Conservation (phyloP, 1,140 invertebrate species). For the Eueides isabella region DNA sequence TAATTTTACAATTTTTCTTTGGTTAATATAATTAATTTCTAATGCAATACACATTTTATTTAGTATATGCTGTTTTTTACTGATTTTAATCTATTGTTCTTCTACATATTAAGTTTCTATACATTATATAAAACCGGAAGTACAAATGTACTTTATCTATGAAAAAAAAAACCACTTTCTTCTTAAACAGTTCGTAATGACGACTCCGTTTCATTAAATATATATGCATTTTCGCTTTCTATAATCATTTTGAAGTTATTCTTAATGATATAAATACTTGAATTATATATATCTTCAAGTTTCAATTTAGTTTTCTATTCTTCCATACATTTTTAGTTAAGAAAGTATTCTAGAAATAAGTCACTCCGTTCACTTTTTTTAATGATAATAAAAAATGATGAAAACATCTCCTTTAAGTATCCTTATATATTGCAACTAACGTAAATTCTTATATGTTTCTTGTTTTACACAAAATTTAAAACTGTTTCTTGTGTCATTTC, state of each 20-base stretch:
- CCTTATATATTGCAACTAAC: neutral
- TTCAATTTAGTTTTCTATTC: too few relatives aligned
- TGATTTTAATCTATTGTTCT: neutral
- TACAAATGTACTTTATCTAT: neutral
- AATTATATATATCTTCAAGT: too few relatives aligned
- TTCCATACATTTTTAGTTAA: neutral
- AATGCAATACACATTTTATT: neutral
- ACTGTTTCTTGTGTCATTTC: conserved; percentile 45
- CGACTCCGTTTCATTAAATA: too few relatives aligned
- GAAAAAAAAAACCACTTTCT: neutral
- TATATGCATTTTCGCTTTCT: too few relatives aligned
- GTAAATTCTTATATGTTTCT: neutral
- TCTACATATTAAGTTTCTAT: neutral
- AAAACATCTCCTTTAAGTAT: neutral
- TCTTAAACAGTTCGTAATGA: too few relatives aligned
- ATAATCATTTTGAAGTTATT: too few relatives aligned
- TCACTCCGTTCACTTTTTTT: neutral
- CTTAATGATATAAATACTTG: too few relatives aligned
- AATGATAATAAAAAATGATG: neutral
- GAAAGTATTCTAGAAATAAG: neutral
- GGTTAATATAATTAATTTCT: neutral
- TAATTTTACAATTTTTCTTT: conserved; percentile 1
- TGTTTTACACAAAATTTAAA: conserved; percentile 7
- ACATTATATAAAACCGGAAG: too few relatives aligned
- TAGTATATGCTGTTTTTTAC: neutral